Evolutionary conservation across 2,113 vertebrate species (phyloP), one percentile per base, ranked within the genome.

Genomic region (Myocastor coypus): DNA sequence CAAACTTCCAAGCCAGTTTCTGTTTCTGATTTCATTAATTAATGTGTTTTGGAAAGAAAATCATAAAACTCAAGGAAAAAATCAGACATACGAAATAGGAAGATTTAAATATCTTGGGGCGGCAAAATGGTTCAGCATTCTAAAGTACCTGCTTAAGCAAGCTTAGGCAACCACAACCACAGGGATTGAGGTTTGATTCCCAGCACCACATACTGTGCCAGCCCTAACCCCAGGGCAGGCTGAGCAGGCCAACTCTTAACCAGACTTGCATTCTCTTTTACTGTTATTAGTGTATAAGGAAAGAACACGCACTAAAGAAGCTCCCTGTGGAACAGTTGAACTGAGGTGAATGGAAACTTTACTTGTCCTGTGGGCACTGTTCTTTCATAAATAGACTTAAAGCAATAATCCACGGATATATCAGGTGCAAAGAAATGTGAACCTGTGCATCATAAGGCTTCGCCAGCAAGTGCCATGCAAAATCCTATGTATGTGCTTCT

Each of bases 391-490:
- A 32, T 34, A 66, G 24, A 12, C 40, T 64, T 73, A 16, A 32
- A 16, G 50, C 92, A 17, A 28, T n/a, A 63, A 87, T 28, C 22
- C 32, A 40, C 30, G 40, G 46, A 93, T 64, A 3, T 57, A 85
- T 78, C 50, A 24, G 55, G 50, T 55, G 37, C 57, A 87, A 95
- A 83, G 0, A 63, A 83, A 94, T 91, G 63, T 14, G 5, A 93
- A 24, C 3, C 61, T 95, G 63, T 75, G n/a, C 40, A 46, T 69
- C 77, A 94, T 94, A 10, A 63, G 17, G 2, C 40, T 78, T 75
- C 92, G 28, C 97, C 98, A 98, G 89, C 34, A 98, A 98, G 92
- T 97, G 97, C 94, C 77, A 22, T 73, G 50, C 57, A 69, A 98
- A 93, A 97, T 66, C 94, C 78, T 93, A 7, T 57, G 32, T 30